Evolutionary conservation across 2,113 vertebrate genomes (phyloP).

Genomic region (Brienomyrus brachyistius): DNA sequence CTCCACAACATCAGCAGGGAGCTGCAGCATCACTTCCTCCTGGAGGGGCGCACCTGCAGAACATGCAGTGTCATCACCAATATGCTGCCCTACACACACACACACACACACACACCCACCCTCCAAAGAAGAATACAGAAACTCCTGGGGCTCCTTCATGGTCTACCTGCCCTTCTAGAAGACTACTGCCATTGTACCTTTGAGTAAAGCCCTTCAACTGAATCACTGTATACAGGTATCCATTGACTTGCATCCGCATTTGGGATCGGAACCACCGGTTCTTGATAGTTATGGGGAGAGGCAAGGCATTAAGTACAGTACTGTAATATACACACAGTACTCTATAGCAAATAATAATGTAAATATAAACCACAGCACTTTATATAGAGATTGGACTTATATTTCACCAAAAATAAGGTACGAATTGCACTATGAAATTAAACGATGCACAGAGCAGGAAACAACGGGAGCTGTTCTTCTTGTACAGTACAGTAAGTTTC

Average conservation of each 20-base stretch:
- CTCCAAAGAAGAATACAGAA: not conserved
- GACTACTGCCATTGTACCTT: not conserved
- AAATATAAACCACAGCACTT: too few relatives aligned
- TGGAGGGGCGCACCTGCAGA: not conserved
- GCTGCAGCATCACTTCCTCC: not conserved
- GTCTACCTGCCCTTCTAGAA: not conserved
- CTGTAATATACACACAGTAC: not conserved
- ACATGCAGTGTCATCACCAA: not conserved
- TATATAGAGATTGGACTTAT: too few relatives aligned
- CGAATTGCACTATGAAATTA: too few relatives aligned
- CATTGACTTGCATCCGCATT: too few relatives aligned
- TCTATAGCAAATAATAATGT: too few relatives aligned
- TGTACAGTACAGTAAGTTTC: too few relatives aligned
- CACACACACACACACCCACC: not conserved
- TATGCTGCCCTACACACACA: not conserved
- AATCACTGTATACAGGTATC: not conserved
- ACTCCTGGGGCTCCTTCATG: not conserved
- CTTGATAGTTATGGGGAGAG: too few relatives aligned
- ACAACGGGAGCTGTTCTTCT: too few relatives aligned
- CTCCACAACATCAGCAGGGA: conserved; percentile 12
- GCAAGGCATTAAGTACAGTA: too few relatives aligned
- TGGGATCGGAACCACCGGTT: too few relatives aligned
- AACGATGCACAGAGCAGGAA: too few relatives aligned
- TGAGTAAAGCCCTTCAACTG: not conserved
- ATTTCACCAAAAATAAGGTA: too few relatives aligned